Base-by-base conservation (phyloP, 1,140 invertebrate genomes). In the Atopsyche davidsoni region DNA sequence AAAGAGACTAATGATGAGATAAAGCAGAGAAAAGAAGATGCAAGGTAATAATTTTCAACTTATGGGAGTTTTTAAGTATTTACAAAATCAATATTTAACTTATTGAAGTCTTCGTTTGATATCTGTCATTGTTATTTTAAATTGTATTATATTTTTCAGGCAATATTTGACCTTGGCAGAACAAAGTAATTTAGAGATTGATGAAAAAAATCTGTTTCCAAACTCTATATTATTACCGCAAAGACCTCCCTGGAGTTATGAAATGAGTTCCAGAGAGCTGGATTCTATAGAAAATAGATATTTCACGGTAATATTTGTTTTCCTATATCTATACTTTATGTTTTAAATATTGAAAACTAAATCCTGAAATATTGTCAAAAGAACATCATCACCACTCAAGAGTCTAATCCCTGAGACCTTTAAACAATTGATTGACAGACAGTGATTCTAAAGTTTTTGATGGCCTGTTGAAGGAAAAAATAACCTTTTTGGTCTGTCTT, bases 191-290 rank as follows among this genome's bases (percentile, higher is more conserved):
- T 72, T 88, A 60, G 89, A 92, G 70, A 74, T 89, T 19, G 75
- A 82, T 35, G 67, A 75, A 0, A 77, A 81, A 38, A 75, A 82
- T 53, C 89, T 82, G 64, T 92, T 85, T 66, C 78, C 80, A n/a
- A 62, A 75, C 1, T 82, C 79, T 4, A 66, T 91, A 14, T 80
- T 86, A 57, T 90, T 94, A 66, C 91, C 92, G 0, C 84, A 82
- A 56, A 69, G 92, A 59, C 91, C 91, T 2, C 64, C 77, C 0
- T 95, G 91, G 91, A 77, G 83, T 62, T 86, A 82, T 62, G 73
- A 72, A 6, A 82, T 87, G 76, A 76, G 75, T 2, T 82, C 81
- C 52, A 78, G 83, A 22, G 67, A 83, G 40, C 67, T 96, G 7
- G 86, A 93, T 49, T 70, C 72, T 3, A 79, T 76, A 62, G 88